A percentile compares a stretch with the other conserved stretches of the same genome.
Conservation (phyloP, 2,888 invertebrate species). For the Nasonovia ribisnigri region DNA sequence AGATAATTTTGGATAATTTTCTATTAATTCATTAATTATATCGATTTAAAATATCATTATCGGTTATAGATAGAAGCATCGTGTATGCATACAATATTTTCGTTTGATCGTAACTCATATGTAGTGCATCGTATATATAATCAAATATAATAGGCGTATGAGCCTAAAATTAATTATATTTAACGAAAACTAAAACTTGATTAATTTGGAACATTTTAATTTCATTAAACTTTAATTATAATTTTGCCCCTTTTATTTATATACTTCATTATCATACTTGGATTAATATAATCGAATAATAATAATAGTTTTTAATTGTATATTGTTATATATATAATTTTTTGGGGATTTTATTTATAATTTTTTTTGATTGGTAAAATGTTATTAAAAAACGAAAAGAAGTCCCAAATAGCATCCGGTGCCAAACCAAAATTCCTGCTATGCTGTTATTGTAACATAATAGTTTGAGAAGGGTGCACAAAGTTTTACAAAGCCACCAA, state of each 20-base stretch:
- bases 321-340: background rate
- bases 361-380: background rate
- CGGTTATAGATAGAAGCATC: background rate
- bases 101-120: background rate
- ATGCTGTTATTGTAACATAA: slow-evolving; percentile 31
- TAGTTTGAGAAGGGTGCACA: slow-evolving; percentile 31
- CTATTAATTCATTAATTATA: background rate
- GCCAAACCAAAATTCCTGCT: slow-evolving; percentile 49
- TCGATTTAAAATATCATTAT: background rate
- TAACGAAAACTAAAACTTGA: background rate
- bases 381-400: slow-evolving; percentile 5
- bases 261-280: background rate
- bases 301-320: background rate
- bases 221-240: background rate
- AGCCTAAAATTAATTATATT: background rate
- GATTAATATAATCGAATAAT: background rate
- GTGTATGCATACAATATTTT: background rate
- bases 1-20: background rate
- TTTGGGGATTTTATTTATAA: background rate
- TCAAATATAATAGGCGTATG: background rate
- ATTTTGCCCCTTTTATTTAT: background rate
- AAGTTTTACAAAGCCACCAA: slow-evolving; percentile 43
- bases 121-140: background rate
- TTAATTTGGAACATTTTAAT: background rate
- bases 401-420: slow-evolving; percentile 43